Base-by-base conservation (phyloP, 2,797 vertebrate species). In the Carcharodon carcharias region DNA sequence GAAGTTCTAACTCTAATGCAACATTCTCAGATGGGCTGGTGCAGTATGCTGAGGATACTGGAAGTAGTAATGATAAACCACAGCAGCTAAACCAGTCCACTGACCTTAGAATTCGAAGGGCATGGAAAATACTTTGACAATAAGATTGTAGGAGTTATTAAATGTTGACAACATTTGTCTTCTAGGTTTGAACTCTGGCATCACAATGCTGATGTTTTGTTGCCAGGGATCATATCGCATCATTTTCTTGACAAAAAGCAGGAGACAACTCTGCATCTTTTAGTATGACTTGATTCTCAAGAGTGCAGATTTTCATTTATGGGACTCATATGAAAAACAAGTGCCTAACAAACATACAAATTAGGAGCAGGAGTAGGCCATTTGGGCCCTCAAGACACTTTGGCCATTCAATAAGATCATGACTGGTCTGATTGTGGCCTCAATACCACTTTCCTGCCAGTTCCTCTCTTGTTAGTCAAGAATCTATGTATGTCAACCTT, bases 11-110 rank as follows among this genome's bases (percentile, higher is more conserved):
- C 14, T 35, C 50, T 16, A 28, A 71, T 95, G 94, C 50, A 35
- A 67, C 67, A 54, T 95, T 95, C 69, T 77, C 69, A 95, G 69
- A n/a, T 73, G 35, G 93, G 40, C 93, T 45, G 54, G 28, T 95
- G 58, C 45, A 14, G 14, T 4, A 8, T 9, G 45, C 50, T 77
- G 12, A 35, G 35, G 14, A 56, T 73, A 73, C 4, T 77, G 69
- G 28, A 31, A 54, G 45, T 95, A 23, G 45, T 54, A 95, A 95
- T 56, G 69, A 95, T 69, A 95, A 95, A 31, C 23, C 31, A 9
- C 50, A 54, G 45, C 69, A 6, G 26, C 69, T 54, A 26, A 95
- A 54, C 26, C 3, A 67, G 23, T 45, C 40, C 65, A 7, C 12
- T 40, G 40, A 28, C 6, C 31, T 69, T 54, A 31, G 21, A 50